These are phyloP conservation scores for Tetheella fluctuosa DNA, from an alignment of 2,888 invertebrate species.

Conservation along the genomic window DNA sequence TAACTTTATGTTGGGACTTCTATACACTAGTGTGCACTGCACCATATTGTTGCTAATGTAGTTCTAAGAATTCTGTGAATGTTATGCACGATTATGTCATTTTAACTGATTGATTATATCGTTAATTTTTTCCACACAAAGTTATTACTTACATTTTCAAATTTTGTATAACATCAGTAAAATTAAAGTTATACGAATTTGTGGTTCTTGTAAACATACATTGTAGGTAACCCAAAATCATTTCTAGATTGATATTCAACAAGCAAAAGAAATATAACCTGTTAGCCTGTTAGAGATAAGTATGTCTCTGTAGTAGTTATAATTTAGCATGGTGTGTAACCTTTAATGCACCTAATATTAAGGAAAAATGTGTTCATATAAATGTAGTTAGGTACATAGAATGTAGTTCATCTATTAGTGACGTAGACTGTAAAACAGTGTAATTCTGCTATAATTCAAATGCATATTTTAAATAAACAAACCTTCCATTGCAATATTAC, in stretches of 20 bases:
- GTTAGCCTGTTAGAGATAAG: slow-evolving; percentile 43
- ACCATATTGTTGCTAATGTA: slow-evolving; percentile 13
- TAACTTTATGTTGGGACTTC: too few species aligned
- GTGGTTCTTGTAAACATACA: background rate
- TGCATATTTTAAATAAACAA: slow-evolving; percentile 11
- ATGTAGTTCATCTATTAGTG: slow-evolving; percentile 71
- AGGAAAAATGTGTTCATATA: slow-evolving; percentile 83
- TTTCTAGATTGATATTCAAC: slow-evolving; percentile 35
- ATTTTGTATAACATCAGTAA: background rate
- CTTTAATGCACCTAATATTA: slow-evolving; percentile 73
- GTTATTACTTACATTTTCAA: background rate
- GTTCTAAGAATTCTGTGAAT: slow-evolving; percentile 9
- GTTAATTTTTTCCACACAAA: background rate
- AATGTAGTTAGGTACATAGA: slow-evolving; percentile 78
- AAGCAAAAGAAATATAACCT: slow-evolving; percentile 12
- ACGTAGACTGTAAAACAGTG: slow-evolving; percentile 79
- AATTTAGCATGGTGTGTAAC: slow-evolving; percentile 65
- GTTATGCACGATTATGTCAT: background rate
- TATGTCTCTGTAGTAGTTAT: slow-evolving; percentile 55
- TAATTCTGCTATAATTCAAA: slow-evolving; percentile 51
- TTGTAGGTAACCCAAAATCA: slow-evolving; percentile 1
- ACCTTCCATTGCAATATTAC: slow-evolving; percentile 37
- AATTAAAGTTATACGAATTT: background rate
- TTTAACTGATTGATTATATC: background rate
- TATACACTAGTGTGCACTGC: slow-evolving; percentile 13